phyloP scores from a whole-genome alignment of 2,113 vertebrate species.

The Procavia capensis region DNA sequence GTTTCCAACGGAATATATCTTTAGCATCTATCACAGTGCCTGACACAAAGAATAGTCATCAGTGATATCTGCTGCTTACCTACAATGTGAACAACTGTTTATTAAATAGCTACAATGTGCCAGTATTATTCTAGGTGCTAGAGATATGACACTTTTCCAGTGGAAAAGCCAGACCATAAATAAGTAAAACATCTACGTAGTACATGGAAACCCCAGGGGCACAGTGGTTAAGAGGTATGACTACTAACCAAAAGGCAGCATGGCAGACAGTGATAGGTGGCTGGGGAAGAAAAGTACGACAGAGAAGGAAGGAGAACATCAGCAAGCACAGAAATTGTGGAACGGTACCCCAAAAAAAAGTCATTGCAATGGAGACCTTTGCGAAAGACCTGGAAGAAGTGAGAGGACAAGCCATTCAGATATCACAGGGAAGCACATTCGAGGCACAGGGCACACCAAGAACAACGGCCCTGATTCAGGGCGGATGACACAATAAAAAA shows the following conservation, averaged over 20 bases:
- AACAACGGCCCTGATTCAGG: neutral
- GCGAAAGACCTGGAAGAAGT: neutral
- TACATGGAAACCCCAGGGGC: too few species aligned
- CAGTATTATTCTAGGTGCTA: neutral
- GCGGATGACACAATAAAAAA: neutral
- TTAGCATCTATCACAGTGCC: neutral
- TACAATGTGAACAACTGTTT: neutral
- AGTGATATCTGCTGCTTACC: neutral
- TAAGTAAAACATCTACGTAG: too few species aligned
- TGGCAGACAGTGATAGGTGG: neutral
- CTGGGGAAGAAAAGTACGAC: neutral
- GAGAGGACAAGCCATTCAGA: neutral
- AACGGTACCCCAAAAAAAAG: neutral
- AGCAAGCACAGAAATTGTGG: neutral
- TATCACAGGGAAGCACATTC: neutral
- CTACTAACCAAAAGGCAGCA: too few species aligned
- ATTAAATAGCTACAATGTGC: neutral
- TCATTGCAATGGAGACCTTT: neutral
- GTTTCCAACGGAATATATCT: neutral
- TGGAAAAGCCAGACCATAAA: neutral
- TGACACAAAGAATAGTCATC: neutral
- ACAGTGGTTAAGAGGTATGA: too few species aligned
- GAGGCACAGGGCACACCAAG: neutral
- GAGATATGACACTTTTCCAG: neutral
- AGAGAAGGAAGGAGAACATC: neutral